phyloP scores from a whole-genome alignment of 1,140 invertebrate genomes.

The Achroia grisella region DNA sequence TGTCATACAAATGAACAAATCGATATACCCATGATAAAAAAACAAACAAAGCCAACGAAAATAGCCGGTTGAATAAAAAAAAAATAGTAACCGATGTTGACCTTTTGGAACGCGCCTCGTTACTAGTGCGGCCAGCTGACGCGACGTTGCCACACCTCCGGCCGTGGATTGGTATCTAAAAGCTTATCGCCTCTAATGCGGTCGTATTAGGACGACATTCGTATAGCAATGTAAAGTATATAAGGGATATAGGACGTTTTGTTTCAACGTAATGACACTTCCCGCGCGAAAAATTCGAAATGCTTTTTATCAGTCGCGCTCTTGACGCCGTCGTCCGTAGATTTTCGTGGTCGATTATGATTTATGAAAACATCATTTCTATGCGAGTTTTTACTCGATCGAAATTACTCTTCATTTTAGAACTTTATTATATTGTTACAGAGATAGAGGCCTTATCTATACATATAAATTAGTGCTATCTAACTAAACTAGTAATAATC shows the following conservation, averaged over 20 bases:
- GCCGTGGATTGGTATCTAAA: constrained; percentile 22
- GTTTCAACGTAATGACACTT: constrained; percentile 35
- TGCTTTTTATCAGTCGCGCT: constrained; percentile 63
- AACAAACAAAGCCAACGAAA: constrained; percentile 48
- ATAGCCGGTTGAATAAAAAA: constrained; percentile 50
- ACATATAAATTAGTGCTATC: too few species aligned
- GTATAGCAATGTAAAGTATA: constrained; percentile 42
- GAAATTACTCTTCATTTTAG: too few species aligned
- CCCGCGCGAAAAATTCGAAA: constrained; percentile 72
- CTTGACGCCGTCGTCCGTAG: constrained; percentile 15
- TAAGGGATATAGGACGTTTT: constrained; percentile 59
- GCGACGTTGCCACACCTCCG: constrained; percentile 53
- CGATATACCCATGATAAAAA: constrained; percentile 32
- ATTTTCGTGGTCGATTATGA: constrained; percentile 4
- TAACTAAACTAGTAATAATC: too few species aligned
- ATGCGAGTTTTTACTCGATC: too few species aligned
- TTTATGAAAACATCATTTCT: neutral
- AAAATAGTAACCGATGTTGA: constrained; percentile 65
- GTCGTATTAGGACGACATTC: constrained; percentile 22
- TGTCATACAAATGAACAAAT: constrained; percentile 22
- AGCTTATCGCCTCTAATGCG: constrained; percentile 56
- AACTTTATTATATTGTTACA: too few species aligned
- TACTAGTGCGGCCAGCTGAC: constrained; percentile 67
- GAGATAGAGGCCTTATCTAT: too few species aligned
- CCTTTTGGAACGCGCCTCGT: constrained; percentile 58